These are phyloP conservation scores for Hippocampus comes DNA, from an alignment of 2,113 vertebrate species.

Conservation along the genomic window DNA sequence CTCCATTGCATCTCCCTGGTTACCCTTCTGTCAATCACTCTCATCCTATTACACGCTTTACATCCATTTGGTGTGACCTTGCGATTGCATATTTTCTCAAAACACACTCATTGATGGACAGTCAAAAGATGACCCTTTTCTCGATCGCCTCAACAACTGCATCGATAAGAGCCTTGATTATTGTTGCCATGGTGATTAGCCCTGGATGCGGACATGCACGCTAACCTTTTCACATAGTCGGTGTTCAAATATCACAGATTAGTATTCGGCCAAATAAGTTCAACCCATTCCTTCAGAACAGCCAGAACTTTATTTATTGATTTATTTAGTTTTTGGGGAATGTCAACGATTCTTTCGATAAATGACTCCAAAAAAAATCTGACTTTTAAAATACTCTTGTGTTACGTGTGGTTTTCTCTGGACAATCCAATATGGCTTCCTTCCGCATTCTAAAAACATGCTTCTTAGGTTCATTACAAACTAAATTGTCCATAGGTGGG, in stretches of 20 bases:
- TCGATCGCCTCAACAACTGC: conserved; percentile 61
- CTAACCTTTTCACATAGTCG: conserved; percentile 27
- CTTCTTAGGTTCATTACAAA: too few species aligned
- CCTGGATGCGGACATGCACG: conserved; percentile 37
- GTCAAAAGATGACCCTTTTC: conserved; percentile 43
- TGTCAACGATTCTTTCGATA: neutral
- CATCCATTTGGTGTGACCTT: neutral
- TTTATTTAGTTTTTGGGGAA: neutral
- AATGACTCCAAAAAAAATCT: neutral
- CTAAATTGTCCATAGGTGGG: neutral
- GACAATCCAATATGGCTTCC: too few species aligned
- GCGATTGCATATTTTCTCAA: conserved; percentile 18
- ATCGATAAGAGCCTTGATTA: conserved; percentile 60
- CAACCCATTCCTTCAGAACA: neutral
- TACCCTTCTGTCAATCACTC: neutral
- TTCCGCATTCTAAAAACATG: too few species aligned
- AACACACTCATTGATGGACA: conserved; percentile 10
- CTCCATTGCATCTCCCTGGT: conserved; percentile 1
- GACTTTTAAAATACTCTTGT: neutral
- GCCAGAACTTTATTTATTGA: neutral
- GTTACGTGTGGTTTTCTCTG: too few species aligned
- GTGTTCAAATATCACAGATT: neutral
- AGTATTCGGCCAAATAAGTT: neutral
- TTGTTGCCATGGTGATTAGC: conserved; percentile 64
- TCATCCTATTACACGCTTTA: neutral